Evolutionary conservation across 2,113 vertebrate genomes (phyloP).

Genomic region (Tiliqua scincoides): DNA sequence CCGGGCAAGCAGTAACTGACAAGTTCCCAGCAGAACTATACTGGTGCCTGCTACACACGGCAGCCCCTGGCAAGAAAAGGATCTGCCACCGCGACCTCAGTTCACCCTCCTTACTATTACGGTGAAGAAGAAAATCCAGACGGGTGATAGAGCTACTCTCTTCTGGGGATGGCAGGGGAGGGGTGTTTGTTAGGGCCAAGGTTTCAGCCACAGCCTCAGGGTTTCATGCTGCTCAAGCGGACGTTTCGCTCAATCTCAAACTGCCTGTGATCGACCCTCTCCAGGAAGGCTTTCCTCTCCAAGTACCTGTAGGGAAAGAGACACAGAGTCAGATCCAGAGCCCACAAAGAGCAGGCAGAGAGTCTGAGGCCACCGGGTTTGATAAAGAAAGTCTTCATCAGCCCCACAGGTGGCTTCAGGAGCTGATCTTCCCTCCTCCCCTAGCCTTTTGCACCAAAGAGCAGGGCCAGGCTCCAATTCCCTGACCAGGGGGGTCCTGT

Average conservation of each 20-base stretch:
- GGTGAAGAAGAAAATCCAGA: constrained; percentile 62
- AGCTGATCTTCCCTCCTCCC: neutral
- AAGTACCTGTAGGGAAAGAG: constrained; percentile 83
- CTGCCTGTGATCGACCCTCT: constrained; percentile 94
- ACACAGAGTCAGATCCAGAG: accelerated
- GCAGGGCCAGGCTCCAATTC: too few species aligned
- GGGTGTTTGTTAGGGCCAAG: neutral
- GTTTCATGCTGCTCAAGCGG: constrained; percentile 94
- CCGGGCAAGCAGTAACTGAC: neutral
- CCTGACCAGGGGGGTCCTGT: too few species aligned
- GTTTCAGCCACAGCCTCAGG: constrained; percentile 62
- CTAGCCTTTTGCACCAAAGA: neutral
- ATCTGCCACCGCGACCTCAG: constrained; percentile 9
- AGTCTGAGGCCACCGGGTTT: accelerated
- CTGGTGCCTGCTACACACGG: neutral
- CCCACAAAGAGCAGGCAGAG: neutral
- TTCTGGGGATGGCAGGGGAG: neutral
- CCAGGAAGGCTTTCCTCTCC: constrained; percentile 95
- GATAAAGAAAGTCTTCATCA: neutral
- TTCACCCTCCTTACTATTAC: constrained; percentile 51
- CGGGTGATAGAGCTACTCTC: constrained; percentile 29
- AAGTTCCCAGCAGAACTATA: neutral
- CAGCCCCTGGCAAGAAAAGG: neutral
- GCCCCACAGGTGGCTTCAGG: neutral
- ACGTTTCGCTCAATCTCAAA: constrained; percentile 92